Evolutionary conservation across 2,888 invertebrate species (phyloP).

Genomic region (Pachliopta kotzebuea): DNA sequence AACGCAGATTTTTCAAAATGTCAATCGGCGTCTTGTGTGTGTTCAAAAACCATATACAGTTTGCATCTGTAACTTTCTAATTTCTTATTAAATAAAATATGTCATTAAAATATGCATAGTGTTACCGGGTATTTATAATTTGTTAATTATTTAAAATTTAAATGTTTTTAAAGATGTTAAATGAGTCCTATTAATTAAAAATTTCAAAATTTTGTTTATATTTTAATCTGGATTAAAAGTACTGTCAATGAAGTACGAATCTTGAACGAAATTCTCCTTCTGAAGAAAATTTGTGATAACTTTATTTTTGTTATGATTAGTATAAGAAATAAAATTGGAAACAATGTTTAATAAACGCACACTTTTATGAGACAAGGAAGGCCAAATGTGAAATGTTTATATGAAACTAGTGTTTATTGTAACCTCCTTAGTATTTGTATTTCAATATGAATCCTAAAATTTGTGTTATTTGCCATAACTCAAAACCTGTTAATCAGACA

Average conservation of each 20-base stretch:
- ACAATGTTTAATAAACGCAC: constrained; percentile 17
- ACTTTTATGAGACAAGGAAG: background rate
- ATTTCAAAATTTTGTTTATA: background rate
- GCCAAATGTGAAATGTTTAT: constrained; percentile 13
- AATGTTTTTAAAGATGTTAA: background rate
- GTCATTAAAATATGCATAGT: background rate
- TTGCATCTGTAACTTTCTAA: background rate
- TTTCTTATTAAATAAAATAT: background rate
- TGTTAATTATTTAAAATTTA: background rate
- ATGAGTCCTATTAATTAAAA: background rate
- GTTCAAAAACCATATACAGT: constrained; percentile 16
- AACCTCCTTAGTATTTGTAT: constrained; percentile 36
- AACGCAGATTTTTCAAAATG: constrained; percentile 28
- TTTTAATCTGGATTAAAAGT: constrained; percentile 14
- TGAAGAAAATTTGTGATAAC: constrained; percentile 29
- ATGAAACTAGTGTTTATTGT: constrained; percentile 17
- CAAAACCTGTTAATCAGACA: constrained; percentile 75
- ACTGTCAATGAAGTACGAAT: constrained; percentile 29
- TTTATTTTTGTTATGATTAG: constrained; percentile 31
- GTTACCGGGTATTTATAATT: background rate
- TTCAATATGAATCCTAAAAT: constrained; percentile 65
- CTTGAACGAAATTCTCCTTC: constrained; percentile 31
- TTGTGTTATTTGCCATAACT: constrained; percentile 82
- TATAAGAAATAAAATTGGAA: constrained; percentile 22
- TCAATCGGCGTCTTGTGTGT: constrained; percentile 33